Evolutionary conservation across 2,888 invertebrate species (phyloP).

Genomic region (Lycia hirtaria): DNA sequence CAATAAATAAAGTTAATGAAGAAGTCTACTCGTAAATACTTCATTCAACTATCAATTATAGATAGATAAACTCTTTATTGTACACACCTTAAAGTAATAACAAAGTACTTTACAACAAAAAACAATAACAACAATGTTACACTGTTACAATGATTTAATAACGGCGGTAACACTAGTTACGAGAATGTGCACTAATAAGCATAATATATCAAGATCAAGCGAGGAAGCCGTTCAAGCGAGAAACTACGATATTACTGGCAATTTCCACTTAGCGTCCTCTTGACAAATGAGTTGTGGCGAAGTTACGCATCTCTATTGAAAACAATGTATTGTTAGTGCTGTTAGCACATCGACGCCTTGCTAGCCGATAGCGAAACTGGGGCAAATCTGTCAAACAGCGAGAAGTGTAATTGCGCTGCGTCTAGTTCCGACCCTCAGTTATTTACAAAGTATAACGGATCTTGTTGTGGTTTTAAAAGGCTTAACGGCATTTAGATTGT

Average conservation of each 20-base stretch:
- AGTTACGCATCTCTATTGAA: neutral
- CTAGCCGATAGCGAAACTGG: no score
- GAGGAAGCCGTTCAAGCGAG: slow-evolving; percentile 41
- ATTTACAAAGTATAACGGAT: no score
- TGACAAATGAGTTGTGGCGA: slow-evolving; percentile 15
- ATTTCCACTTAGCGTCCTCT: slow-evolving; percentile 30
- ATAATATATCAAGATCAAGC: slow-evolving; percentile 15
- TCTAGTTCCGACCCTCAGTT: neutral
- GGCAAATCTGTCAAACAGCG: no score
- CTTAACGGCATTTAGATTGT: no score
- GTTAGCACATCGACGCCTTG: neutral
- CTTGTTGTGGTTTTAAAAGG: no score
- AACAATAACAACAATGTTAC: neutral
- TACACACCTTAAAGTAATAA: no score
- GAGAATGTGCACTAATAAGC: neutral
- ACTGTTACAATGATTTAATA: neutral
- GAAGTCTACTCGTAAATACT: no score
- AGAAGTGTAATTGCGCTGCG: no score
- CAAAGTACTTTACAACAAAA: no score
- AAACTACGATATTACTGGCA: slow-evolving; percentile 39
- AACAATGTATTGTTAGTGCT: neutral
- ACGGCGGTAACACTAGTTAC: neutral
- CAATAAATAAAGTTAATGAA: no score
- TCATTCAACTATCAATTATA: no score
- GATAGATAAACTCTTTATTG: no score